Evolutionary conservation across 2,888 invertebrate genomes (phyloP).

Genomic region (Lithophane leautieri): DNA sequence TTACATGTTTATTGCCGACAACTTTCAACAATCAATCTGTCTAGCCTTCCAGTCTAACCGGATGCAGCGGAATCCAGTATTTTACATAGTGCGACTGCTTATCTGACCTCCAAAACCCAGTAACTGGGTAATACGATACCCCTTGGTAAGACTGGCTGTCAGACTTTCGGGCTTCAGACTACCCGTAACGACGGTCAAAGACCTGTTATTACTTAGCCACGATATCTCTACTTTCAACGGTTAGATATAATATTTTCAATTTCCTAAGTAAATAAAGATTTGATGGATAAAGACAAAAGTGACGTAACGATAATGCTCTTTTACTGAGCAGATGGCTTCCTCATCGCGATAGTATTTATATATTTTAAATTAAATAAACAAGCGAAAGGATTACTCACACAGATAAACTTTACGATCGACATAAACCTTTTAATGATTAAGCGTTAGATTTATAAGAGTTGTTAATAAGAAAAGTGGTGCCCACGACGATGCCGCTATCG

Average conservation of each 20-base stretch:
- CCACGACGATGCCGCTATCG: conserved; percentile 30
- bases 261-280: conserved; percentile 10
- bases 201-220: too few relatives aligned
- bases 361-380: conserved; percentile 2
- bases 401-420: conserved; percentile 33
- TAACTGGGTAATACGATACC: too few relatives aligned
- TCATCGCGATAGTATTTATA: background rate
- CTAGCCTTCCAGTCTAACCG: too few relatives aligned
- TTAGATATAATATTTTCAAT: conserved; percentile 1
- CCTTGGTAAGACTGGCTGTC: too few relatives aligned
- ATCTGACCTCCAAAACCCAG: too few relatives aligned
- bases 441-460: conserved; percentile 26
- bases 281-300: conserved; percentile 1
- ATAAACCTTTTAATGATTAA: conserved; percentile 26
- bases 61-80: too few relatives aligned
- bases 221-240: background rate
- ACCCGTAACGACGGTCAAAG: too few relatives aligned
- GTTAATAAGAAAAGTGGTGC: conserved; percentile 26
- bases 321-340: conserved; percentile 23
- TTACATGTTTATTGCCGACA: background rate
- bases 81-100: too few relatives aligned
- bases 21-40: background rate
- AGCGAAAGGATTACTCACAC: conserved; percentile 19
- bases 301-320: conserved; percentile 16
- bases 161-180: too few relatives aligned